Evolutionary conservation across 2,113 vertebrate genomes (phyloP).

Genomic region (Tursiops truncatus): DNA sequence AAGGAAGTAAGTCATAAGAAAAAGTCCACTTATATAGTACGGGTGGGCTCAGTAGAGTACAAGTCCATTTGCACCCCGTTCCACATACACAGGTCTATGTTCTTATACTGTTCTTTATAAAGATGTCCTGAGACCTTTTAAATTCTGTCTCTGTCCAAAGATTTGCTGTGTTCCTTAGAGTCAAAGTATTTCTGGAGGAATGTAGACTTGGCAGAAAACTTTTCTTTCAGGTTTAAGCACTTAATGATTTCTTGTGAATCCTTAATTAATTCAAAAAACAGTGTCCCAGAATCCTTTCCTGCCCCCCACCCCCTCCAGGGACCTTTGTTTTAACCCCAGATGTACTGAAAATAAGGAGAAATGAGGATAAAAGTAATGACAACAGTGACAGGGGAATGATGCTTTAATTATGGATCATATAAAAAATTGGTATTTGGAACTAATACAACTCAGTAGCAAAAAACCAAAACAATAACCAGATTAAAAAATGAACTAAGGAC

Average conservation of each 20-base stretch:
- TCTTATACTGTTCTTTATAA: not conserved
- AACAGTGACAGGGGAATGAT: not conserved
- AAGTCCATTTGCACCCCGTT: fast-evolving
- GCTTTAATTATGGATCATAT: not conserved
- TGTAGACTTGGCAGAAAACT: not conserved
- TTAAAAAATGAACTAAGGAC: not conserved
- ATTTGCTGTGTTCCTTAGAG: not conserved
- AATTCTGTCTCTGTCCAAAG: not conserved
- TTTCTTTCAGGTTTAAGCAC: not conserved
- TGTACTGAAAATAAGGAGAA: not conserved
- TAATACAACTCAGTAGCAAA: not conserved
- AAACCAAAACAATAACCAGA: not conserved
- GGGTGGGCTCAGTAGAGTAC: not conserved
- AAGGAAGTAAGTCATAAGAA: not conserved
- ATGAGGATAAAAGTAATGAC: not conserved
- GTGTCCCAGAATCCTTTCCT: not conserved
- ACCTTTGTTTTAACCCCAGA: not conserved
- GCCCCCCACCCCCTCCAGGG: too few relatives aligned
- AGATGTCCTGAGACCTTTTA: not conserved
- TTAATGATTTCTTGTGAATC: not conserved
- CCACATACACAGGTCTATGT: fast-evolving
- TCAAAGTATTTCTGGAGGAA: not conserved
- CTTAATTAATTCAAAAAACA: not conserved
- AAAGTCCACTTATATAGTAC: fast-evolving
- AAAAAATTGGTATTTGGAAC: not conserved